phyloP scores from a whole-genome alignment of 2,113 vertebrate species.

The Solea solea region DNA sequence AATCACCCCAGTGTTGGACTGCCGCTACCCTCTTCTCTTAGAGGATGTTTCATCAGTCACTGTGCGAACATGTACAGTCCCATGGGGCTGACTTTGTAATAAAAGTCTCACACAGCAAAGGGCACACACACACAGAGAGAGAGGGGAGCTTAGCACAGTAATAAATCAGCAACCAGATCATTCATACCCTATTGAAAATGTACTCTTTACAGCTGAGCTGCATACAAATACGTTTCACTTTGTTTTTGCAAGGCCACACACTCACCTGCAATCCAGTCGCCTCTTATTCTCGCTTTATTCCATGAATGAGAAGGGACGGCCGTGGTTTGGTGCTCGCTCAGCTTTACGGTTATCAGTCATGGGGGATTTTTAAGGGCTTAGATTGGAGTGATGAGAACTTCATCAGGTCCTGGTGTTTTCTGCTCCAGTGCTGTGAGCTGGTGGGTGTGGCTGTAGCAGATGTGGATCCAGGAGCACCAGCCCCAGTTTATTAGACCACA shows the following conservation, averaged over 20 bases:
- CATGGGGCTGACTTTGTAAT: constrained; percentile 39
- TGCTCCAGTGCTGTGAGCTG: too few species aligned
- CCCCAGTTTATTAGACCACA: too few species aligned
- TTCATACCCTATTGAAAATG: constrained; percentile 49
- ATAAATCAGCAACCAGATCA: constrained; percentile 57
- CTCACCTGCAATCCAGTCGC: constrained; percentile 18
- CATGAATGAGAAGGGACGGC: constrained; percentile 20
- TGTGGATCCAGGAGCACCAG: too few species aligned
- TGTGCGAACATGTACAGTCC: constrained; percentile 38
- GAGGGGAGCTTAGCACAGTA: constrained; percentile 14
- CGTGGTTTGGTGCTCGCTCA: constrained; percentile 1
- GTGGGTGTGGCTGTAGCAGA: too few species aligned
- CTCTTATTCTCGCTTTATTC: constrained; percentile 51
- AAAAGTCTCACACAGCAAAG: constrained; percentile 28
- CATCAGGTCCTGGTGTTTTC: too few species aligned
- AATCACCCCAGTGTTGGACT: constrained; percentile 54
- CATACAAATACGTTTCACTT: constrained; percentile 69
- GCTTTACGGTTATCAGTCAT: constrained; percentile 38
- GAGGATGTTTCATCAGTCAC: constrained; percentile 67
- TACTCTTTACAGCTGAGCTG: constrained; percentile 50
- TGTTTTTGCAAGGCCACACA: constrained; percentile 50
- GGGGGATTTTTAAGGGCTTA: constrained; percentile 53
- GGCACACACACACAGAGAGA: constrained; percentile 9
- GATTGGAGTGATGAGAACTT: constrained; percentile 22
- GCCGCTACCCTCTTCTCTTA: constrained; percentile 37